Evolutionary conservation across 1,140 invertebrate species (phyloP).

Genomic region (Streblospio benedicti): DNA sequence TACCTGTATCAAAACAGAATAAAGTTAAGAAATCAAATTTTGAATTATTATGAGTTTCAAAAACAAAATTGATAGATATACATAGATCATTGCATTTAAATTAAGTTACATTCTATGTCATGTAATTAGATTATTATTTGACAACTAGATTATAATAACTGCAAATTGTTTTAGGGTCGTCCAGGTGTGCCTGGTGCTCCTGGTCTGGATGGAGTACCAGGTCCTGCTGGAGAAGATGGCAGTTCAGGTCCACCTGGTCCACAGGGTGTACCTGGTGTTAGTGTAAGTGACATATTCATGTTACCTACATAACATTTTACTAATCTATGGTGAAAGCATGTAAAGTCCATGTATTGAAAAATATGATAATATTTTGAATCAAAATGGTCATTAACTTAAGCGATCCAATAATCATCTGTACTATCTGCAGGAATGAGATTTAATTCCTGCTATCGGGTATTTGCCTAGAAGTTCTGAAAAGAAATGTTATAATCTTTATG

Average conservation of each 20-base stretch:
- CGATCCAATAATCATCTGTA: too few species aligned
- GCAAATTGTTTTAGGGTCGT: not conserved
- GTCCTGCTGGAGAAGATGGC: slow-evolving; percentile 20
- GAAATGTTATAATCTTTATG: not conserved
- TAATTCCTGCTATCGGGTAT: too few species aligned
- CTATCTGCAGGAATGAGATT: too few species aligned
- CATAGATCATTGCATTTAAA: too few species aligned
- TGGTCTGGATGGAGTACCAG: not conserved
- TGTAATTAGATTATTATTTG: not conserved
- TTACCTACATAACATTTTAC: too few species aligned
- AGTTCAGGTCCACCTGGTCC: slow-evolving; percentile 23
- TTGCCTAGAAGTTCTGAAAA: not conserved
- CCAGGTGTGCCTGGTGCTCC: not conserved
- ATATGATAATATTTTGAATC: too few species aligned
- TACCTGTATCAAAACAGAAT: not conserved
- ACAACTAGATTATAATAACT: not conserved
- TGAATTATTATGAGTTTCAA: not conserved
- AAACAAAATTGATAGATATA: not conserved
- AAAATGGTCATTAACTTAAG: too few species aligned
- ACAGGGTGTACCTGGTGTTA: slow-evolving; percentile 19
- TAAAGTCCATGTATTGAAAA: too few species aligned
- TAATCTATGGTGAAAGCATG: too few species aligned
- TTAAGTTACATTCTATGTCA: not conserved
- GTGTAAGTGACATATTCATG: not conserved
- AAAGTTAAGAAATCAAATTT: not conserved